Percentiles rank a stretch among this genome's conserved stretches.
Conservation (phyloP, 2,113 vertebrate species). For the Melozone crissalis region DNA sequence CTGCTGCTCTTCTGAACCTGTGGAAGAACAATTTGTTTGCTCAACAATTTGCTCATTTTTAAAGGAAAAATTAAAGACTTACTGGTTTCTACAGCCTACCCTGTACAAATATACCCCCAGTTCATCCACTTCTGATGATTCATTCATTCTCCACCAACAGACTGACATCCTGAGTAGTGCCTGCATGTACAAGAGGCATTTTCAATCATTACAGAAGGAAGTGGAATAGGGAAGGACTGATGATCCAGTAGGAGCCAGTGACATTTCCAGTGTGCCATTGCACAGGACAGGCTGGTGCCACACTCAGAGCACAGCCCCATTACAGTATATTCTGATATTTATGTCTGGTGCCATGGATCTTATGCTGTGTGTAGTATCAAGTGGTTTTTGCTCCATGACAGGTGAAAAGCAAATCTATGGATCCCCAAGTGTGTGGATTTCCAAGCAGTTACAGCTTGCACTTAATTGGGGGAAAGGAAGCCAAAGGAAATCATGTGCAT, state of each 20-base stretch:
- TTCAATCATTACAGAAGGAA: background rate
- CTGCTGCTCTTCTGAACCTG: background rate
- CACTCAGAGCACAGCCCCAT: background rate
- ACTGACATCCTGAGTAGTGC: background rate
- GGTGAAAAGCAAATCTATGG: background rate
- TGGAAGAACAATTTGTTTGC: background rate
- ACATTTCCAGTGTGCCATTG: background rate
- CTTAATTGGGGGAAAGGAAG: background rate
- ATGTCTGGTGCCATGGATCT: fast-evolving
- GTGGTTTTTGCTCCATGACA: background rate
- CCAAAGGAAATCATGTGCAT: constrained; percentile 47
- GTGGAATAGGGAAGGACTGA: background rate
- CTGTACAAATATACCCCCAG: background rate
- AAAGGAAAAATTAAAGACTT: background rate
- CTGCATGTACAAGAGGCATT: background rate
- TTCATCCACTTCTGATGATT: background rate
- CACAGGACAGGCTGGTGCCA: background rate
- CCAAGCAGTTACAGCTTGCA: background rate
- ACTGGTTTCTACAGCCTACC: background rate
- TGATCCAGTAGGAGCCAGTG: background rate
- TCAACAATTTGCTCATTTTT: background rate
- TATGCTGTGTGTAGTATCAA: background rate
- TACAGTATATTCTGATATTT: background rate
- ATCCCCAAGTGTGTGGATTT: background rate
- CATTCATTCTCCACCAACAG: background rate